Percentiles rank a stretch among this genome's conserved stretches.
Evolutionary conservation across 92 coral and sea anemone genomes (phyloP).

Genomic region (Pocillopora meandrina): DNA sequence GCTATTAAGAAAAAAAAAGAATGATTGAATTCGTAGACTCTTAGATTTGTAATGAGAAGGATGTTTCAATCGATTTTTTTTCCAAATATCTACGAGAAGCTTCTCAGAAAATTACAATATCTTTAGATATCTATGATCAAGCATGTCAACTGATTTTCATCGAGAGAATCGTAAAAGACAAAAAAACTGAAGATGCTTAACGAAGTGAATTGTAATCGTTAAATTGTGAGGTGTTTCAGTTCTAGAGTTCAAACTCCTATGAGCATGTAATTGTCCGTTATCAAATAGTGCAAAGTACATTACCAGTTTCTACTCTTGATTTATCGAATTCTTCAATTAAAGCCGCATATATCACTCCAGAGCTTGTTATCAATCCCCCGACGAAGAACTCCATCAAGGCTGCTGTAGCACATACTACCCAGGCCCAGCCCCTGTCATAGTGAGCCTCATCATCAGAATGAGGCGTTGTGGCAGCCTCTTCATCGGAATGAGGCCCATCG

Average conservation of each 20-base stretch:
- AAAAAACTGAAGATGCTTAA: too few species aligned
- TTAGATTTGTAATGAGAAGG: background rate
- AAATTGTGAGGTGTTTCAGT: background rate
- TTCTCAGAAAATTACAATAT: too few species aligned
- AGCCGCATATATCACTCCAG: constrained; percentile 46
- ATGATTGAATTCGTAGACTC: background rate
- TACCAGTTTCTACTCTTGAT: constrained; percentile 46
- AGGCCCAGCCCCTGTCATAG: constrained; percentile 35
- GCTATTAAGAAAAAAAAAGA: constrained; percentile 17
- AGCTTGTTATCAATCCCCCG: constrained; percentile 40
- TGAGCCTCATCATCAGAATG: constrained; percentile 5
- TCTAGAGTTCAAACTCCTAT: too few species aligned
- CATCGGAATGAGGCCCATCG: constrained; percentile 4
- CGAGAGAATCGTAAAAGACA: too few species aligned
- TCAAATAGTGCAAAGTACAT: too few species aligned
- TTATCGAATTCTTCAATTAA: constrained; percentile 31
- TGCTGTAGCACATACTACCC: constrained; percentile 32
- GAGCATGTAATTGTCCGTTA: too few species aligned
- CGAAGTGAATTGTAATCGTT: background rate
- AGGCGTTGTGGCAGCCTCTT: background rate
- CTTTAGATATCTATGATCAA: background rate
- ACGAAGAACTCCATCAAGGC: constrained; percentile 42
- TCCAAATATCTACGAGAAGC: too few species aligned
- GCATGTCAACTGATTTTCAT: background rate
- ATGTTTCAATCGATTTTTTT: too few species aligned